A percentile compares a stretch with the other conserved stretches of the same genome.
Conservation (phyloP, 1,140 invertebrate genomes). For the Drosophila trapezifrons region DNA sequence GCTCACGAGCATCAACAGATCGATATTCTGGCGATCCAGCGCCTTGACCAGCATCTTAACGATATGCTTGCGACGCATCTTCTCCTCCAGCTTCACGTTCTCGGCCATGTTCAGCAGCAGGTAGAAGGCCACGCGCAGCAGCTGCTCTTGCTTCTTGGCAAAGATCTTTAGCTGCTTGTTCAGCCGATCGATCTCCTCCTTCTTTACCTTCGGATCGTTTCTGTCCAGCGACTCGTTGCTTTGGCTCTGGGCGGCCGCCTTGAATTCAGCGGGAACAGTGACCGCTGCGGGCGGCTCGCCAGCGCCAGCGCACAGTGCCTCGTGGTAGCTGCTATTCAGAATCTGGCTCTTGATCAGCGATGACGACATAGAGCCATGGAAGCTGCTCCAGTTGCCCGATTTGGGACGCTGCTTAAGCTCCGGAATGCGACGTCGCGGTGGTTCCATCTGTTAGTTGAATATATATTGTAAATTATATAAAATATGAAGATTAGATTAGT, state of each 20-base stretch:
- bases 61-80: slow-evolving; percentile 98
- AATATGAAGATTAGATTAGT: too few species aligned
- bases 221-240: slow-evolving; percentile 85
- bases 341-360: slow-evolving; percentile 84
- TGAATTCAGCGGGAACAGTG: slow-evolving; percentile 61
- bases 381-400: slow-evolving; percentile 87
- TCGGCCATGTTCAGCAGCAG: slow-evolving; percentile 97
- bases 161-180: slow-evolving; percentile 91
- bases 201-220: slow-evolving; percentile 87
- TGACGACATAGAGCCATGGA: slow-evolving; percentile 84
- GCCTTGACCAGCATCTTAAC: slow-evolving; percentile 94
- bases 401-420: slow-evolving; percentile 88
- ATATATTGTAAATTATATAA: too few species aligned
- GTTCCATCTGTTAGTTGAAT: too few species aligned
- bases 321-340: slow-evolving; percentile 87
- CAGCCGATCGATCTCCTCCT: slow-evolving; percentile 93
- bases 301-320: slow-evolving; percentile 85
- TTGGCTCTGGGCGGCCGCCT: slow-evolving; percentile 43
- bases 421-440: slow-evolving; percentile 88
- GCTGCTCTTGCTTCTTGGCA: slow-evolving; percentile 96
- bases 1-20: slow-evolving; percentile 95
- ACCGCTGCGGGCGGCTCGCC: slow-evolving; percentile 41
- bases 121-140: slow-evolving; percentile 94
- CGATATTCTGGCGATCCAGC: slow-evolving; percentile 93
- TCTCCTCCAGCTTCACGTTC: slow-evolving; percentile 96